These are phyloP conservation scores for Cheilosia impressa DNA, from an alignment of 2,888 invertebrate genomes.

Conservation along the genomic window DNA sequence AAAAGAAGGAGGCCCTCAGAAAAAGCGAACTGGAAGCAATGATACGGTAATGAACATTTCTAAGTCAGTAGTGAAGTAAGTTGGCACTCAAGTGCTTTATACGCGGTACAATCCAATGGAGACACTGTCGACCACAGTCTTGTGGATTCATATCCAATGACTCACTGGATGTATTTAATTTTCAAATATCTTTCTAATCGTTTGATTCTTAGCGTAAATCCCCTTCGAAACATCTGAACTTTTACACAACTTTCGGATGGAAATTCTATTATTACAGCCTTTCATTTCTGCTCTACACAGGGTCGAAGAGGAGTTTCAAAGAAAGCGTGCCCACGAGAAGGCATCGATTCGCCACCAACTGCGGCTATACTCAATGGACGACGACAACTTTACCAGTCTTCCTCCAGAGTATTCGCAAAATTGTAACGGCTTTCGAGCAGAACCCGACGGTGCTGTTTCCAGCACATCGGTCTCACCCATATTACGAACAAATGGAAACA, in stretches of 20 bases:
- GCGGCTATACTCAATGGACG: conserved; percentile 86
- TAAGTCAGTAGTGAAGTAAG: too few species aligned
- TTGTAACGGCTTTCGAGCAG: conserved; percentile 84
- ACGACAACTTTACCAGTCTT: conserved; percentile 84
- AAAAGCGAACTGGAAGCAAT: conserved; percentile 92
- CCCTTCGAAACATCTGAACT: too few species aligned
- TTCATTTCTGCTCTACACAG: conserved; percentile 79
- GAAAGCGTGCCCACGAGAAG: conserved; percentile 91
- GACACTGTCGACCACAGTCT: too few species aligned
- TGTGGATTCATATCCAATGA: too few species aligned
- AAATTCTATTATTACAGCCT: too few species aligned
- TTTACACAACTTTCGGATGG: too few species aligned
- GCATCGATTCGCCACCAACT: conserved; percentile 90
- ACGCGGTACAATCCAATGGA: too few species aligned
- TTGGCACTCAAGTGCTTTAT: too few species aligned
- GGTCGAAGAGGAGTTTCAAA: conserved; percentile 94
- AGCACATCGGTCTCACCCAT: conserved; percentile 75
- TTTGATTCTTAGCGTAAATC: too few species aligned
- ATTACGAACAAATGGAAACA: conserved; percentile 3
- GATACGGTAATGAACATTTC: conserved; percentile 84
- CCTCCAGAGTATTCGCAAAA: conserved; percentile 80
- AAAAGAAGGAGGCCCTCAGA: conserved; percentile 90
- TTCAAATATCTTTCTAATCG: too few species aligned
- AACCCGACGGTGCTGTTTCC: conserved; percentile 90
- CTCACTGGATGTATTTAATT: too few species aligned